Base-by-base conservation (phyloP, 2,888 invertebrate genomes). In the Tetramorium bicarinatum region DNA sequence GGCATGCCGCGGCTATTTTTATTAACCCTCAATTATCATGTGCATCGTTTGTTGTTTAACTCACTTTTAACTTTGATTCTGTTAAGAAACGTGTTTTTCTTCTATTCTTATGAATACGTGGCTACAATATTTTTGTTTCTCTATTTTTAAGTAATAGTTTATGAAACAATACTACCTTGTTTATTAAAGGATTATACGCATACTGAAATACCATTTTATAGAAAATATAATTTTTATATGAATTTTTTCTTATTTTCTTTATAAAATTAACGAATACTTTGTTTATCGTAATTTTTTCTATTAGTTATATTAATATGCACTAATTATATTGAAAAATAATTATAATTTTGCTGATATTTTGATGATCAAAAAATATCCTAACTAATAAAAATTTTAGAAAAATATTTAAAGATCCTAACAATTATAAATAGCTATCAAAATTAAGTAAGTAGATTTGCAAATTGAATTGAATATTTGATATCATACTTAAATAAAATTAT, bases 1-100 rank as follows among this genome's bases (percentile, higher is more conserved):
- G 92, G 91, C 93, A 92, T 91, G 91, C 92, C 92, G 92, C 93
- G 91, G 87, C 86, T 87, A 89, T 88, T 88, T 79, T 80, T 80
- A 80, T 72, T 80, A 80, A 80, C 72, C 79, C 79, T 80, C 79
- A 80, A 80, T 9, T 80, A 61, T 9, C 3, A 59, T 49, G 72
- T 72, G 44, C 82, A 86, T 79, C 66, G 66, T 87, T 79, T 13
- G 11, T 81, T 84, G n/a, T n/a, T n/a, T n/a, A n/a, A n/a, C 52
- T 18, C n/a, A 9, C 34, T n/a, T 62, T 11, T 64, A 52, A 54
- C 41, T 7, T 18, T 69, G 29, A 67, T 9, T 25, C 13, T 6
- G 29, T 69, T 1, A 82, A 80, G 41, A 75, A 67, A 34, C 56
- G 62, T 41, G 4, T 13, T 29, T 49, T 3, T n/a, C 9, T 61